Evolutionary conservation across 2,113 vertebrate species (phyloP), one percentile per base, ranked within the genome.

Genomic region (Lota lota): DNA sequence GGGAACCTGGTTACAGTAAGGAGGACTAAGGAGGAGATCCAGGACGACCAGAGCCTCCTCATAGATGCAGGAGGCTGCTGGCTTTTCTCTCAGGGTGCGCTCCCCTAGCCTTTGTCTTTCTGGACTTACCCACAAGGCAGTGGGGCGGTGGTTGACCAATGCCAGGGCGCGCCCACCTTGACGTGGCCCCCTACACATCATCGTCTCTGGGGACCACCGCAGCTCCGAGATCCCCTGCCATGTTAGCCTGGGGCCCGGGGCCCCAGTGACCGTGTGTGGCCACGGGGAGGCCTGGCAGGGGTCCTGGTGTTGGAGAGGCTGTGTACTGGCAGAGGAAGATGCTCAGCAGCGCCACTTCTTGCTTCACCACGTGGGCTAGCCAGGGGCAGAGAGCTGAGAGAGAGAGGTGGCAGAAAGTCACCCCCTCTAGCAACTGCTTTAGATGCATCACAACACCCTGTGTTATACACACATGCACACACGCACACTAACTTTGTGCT

Each of bases 251-350:
- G 61, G 22, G 60, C 60, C 22, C 2, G 14, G 16, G 14, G 60
- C 8, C 60, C 60, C 60, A 61, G 60, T 61, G 1, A 36, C 40
- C 11, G n/a, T 60, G 63, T 28, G 65, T 67, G 22, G 21, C 28
- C 28, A 33, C 40, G 22, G 5, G 65, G 65, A 67, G 51, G 65
- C 53, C 65, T 58, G 54, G 65, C 65, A 67, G 65, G 24, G 56
- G 65, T 67, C 65, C 28, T 67, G 65, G 65, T 28, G 50, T 24
- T 4, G 47, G 53, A 57, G 65, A 67, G 65, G 65, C 53, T 67
- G 53, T 58, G 65, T 36, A 67, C 22, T 36, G 65, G 64, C 64
- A 54, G 40, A 14, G 40, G 40, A 47, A 47, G 40, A 14, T 4
- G 28, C 28, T 33, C 2, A 28, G 28, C 57, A 50, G 14, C 8